A percentile compares a stretch with the other conserved stretches of the same genome.
Evolutionary conservation across 35 echinoderm and acorn worm species (phyloP).

Genomic region (Stichopus chloronotus): DNA sequence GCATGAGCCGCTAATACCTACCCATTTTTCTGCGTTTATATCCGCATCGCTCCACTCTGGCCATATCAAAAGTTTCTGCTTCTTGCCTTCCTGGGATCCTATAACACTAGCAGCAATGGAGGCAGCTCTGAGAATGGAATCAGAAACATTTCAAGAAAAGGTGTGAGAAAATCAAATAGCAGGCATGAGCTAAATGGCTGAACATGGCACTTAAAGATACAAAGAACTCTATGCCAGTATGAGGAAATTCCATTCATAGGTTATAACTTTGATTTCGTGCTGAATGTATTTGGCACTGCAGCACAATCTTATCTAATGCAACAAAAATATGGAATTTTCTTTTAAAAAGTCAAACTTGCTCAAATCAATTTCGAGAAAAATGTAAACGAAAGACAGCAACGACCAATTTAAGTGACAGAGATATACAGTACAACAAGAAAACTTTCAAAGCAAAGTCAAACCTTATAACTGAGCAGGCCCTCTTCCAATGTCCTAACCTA

Average conservation of each 20-base stretch:
- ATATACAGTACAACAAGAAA: no score
- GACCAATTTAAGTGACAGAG: no score
- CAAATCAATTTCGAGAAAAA: no score
- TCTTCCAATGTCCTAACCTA: slow-evolving; percentile 28
- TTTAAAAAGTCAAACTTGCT: no score
- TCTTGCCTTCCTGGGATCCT: slow-evolving; percentile 87
- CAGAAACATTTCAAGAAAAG: background rate
- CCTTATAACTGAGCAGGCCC: background rate
- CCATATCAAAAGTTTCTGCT: slow-evolving; percentile 94
- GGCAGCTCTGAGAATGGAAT: slow-evolving; percentile 80
- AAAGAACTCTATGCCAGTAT: no score
- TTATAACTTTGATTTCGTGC: no score
- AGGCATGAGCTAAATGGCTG: background rate
- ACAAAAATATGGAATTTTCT: no score
- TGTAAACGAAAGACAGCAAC: no score
- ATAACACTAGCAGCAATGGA: slow-evolving; percentile 96
- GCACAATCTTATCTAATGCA: no score
- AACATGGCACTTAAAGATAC: no score
- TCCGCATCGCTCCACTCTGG: slow-evolving; percentile 95
- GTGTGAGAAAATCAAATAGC: background rate
- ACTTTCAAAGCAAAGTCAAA: background rate
- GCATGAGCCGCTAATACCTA: background rate
- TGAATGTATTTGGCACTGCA: no score
- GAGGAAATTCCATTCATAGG: no score
- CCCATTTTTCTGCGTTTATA: slow-evolving; percentile 99